phyloP scores from a whole-genome alignment of 2,888 invertebrate species.

The Stenichneumon culpator region DNA sequence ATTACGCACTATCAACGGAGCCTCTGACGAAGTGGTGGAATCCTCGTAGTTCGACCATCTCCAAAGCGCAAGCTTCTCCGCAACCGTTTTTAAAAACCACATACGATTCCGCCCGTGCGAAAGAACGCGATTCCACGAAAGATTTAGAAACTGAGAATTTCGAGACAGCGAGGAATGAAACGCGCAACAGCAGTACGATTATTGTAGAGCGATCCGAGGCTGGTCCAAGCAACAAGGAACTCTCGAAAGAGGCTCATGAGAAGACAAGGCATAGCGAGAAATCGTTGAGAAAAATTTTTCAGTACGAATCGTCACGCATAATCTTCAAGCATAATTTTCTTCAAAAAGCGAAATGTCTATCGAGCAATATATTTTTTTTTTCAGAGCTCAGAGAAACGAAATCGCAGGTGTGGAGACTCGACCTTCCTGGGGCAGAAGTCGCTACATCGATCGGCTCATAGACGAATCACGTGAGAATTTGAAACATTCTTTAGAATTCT shows the following conservation, averaged over 20 bases:
- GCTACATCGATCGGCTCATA: slow-evolving; percentile 71
- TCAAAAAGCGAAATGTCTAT: background rate
- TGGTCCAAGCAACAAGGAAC: background rate
- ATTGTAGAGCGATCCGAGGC: background rate
- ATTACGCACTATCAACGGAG: slow-evolving; percentile 85
- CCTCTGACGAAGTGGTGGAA: slow-evolving; percentile 84
- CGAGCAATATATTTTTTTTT: slow-evolving; percentile 8
- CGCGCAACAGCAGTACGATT: background rate
- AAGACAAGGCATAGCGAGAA: slow-evolving; percentile 49
- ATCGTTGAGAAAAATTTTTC: slow-evolving; percentile 54
- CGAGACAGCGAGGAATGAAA: background rate
- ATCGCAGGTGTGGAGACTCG: slow-evolving; percentile 68
- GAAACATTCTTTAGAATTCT: background rate
- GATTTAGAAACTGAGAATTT: background rate
- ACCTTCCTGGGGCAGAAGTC: slow-evolving; percentile 72
- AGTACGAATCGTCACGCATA: slow-evolving; percentile 17
- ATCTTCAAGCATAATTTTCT: no score
- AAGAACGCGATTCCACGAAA: background rate
- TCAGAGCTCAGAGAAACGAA: slow-evolving; percentile 63
- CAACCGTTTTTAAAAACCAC: slow-evolving; percentile 49
- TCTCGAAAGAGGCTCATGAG: slow-evolving; percentile 24
- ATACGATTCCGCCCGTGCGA: slow-evolving; percentile 11
- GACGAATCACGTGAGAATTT: slow-evolving; percentile 71
- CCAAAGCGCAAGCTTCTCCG: background rate
- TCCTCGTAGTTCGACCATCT: background rate